A percentile compares a stretch with the other conserved stretches of the same genome.
Evolutionary conservation across 2,797 vertebrate genomes (phyloP).

Genomic region (Acridotheres tristis): DNA sequence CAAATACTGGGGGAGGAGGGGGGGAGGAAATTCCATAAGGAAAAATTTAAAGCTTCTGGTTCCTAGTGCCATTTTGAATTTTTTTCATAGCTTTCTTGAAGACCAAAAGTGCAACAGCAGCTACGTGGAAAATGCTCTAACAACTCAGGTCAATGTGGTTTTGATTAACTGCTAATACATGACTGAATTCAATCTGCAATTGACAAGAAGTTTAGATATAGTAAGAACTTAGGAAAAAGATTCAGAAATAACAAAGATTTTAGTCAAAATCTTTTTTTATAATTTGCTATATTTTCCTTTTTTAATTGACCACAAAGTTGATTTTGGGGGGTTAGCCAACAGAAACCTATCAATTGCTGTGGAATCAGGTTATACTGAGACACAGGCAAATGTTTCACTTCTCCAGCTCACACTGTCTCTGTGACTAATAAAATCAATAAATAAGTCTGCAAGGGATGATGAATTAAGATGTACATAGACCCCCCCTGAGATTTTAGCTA

Average conservation of each 20-base stretch:
- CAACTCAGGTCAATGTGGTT: neutral
- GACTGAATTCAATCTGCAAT: neutral
- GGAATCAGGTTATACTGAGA: neutral
- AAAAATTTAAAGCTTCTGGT: neutral
- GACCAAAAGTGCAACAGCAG: neutral
- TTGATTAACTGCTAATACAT: neutral
- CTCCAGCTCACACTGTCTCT: neutral
- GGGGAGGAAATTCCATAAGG: rapidly evolving
- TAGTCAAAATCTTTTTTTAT: neutral
- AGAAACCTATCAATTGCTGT: neutral
- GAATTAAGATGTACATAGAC: neutral
- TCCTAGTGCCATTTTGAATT: neutral
- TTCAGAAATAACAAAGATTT: neutral
- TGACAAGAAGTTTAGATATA: neutral
- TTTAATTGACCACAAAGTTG: neutral
- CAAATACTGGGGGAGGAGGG: neutral
- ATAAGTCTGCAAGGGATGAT: neutral
- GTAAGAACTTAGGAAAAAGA: neutral
- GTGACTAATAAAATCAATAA: neutral
- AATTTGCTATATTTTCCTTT: neutral
- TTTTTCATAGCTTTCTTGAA: neutral
- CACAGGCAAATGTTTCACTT: neutral
- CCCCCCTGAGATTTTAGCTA: neutral
- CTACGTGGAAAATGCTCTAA: neutral
- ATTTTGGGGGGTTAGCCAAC: neutral